A percentile compares a stretch with the other conserved stretches of the same genome.
Evolutionary conservation across 37 sponge, comb jelly and placozoan species (phyloP).

Genomic region (Aphrocallistes beatrix): DNA sequence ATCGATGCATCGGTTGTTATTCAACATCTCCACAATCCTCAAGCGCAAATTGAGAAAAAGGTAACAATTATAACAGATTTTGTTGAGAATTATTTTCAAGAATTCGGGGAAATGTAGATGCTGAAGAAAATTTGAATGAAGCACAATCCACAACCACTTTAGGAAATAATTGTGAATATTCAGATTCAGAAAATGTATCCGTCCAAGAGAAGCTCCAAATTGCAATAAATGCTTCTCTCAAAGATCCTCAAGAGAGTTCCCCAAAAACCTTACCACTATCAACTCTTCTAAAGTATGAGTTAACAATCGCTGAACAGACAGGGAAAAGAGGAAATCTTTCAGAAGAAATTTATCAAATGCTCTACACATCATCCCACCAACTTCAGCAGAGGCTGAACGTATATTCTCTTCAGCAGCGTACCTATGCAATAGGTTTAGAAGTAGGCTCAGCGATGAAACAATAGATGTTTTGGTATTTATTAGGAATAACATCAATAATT

Average conservation of each 20-base stretch:
- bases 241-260: slow-evolving; percentile 6
- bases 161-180: neutral
- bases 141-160: neutral
- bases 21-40: slow-evolving; percentile 11
- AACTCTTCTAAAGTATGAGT: neutral
- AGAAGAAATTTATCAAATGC: slow-evolving; percentile 12
- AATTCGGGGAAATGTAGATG: neutral
- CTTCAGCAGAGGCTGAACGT: neutral
- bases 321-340: neutral
- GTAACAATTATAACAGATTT: slow-evolving; percentile 3
- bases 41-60: slow-evolving; percentile 14
- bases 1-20: neutral
- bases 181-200: neutral
- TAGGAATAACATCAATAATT: neutral
- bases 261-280: neutral
- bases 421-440: neutral
- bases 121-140: slow-evolving; percentile 11
- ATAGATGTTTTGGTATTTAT: neutral
- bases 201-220: slow-evolving; percentile 19
- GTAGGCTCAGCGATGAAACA: slow-evolving; percentile 6
- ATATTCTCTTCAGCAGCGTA: slow-evolving; percentile 18
- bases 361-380: slow-evolving; percentile 3
- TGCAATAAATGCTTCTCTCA: neutral
- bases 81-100: slow-evolving; percentile 5
- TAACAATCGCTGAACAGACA: slow-evolving; percentile 11